These are phyloP conservation scores for Corydoras maculifer DNA, from an alignment of 2,113 vertebrate genomes.

Conservation along the genomic window DNA sequence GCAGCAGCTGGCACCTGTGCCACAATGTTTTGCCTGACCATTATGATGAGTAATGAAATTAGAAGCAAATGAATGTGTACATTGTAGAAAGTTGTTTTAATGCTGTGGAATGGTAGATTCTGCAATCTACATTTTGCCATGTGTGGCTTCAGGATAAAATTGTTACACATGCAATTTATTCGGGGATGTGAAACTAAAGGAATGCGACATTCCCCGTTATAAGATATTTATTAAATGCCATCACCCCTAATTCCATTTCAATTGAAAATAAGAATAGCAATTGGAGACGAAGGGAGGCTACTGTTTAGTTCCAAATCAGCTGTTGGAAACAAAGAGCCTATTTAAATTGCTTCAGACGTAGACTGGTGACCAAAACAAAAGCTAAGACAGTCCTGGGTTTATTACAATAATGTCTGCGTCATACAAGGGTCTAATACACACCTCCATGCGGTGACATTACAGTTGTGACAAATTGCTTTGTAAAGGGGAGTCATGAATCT, in stretches of 20 bases:
- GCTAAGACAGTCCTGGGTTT: conserved; percentile 55
- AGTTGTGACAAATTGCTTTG: conserved; percentile 22
- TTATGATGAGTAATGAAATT: conserved; percentile 55
- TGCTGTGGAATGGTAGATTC: background rate
- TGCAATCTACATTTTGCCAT: too few relatives aligned
- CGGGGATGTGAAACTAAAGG: conserved; percentile 59
- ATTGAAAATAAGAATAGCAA: conserved; percentile 63
- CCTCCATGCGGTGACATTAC: background rate
- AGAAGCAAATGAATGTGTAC: conserved; percentile 51
- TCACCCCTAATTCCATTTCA: conserved; percentile 71
- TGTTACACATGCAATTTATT: conserved; percentile 70
- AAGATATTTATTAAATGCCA: conserved; percentile 71
- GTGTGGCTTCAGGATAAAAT: conserved; percentile 50
- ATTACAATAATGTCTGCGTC: conserved; percentile 64
- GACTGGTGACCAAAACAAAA: conserved; percentile 60
- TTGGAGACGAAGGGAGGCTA: conserved; percentile 49
- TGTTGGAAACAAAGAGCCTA: conserved; percentile 63
- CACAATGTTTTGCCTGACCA: conserved; percentile 47
- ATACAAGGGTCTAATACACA: conserved; percentile 20
- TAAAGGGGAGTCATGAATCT: conserved; percentile 28
- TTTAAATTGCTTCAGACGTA: conserved; percentile 65
- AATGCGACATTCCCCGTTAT: conserved; percentile 68
- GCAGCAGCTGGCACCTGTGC: conserved; percentile 50
- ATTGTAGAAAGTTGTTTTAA: conserved; percentile 46
- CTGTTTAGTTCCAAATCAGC: conserved; percentile 58